Percentiles rank a stretch among this genome's conserved stretches.
phyloP scores from a whole-genome alignment of 2,797 vertebrate species.

The Calcarius lapponicus region DNA sequence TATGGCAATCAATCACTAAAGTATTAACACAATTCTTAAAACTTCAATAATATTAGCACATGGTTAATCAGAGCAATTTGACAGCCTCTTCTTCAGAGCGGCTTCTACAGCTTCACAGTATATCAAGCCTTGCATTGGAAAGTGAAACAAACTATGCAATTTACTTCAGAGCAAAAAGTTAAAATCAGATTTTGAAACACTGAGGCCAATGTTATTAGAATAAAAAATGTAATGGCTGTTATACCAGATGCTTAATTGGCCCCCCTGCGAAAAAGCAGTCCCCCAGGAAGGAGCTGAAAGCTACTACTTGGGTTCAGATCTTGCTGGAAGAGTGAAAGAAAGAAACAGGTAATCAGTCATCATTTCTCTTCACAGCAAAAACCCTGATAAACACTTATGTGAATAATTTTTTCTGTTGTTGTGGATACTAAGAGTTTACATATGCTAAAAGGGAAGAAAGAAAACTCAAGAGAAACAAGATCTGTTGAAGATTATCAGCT shows the following conservation, averaged over 20 bases:
- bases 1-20: neutral
- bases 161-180: neutral
- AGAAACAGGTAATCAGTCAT: neutral
- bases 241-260: neutral
- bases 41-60: neutral
- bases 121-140: neutral
- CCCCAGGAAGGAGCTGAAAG: neutral
- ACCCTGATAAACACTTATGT: neutral
- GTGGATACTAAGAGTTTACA: neutral
- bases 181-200: constrained; percentile 1
- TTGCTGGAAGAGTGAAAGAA: neutral
- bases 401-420: neutral
- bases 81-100: neutral
- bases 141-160: neutral
- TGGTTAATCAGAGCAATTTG: neutral
- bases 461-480: neutral
- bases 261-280: neutral
- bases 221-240: neutral
- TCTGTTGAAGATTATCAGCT: neutral
- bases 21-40: constrained; percentile 20
- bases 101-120: neutral
- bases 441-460: neutral
- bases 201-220: neutral
- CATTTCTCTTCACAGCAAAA: neutral
- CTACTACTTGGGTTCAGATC: neutral